Percentiles rank a stretch among this genome's conserved stretches.
Evolutionary conservation across 2,888 invertebrate species (phyloP).

Genomic region (Caenorhabditis imperialis): DNA sequence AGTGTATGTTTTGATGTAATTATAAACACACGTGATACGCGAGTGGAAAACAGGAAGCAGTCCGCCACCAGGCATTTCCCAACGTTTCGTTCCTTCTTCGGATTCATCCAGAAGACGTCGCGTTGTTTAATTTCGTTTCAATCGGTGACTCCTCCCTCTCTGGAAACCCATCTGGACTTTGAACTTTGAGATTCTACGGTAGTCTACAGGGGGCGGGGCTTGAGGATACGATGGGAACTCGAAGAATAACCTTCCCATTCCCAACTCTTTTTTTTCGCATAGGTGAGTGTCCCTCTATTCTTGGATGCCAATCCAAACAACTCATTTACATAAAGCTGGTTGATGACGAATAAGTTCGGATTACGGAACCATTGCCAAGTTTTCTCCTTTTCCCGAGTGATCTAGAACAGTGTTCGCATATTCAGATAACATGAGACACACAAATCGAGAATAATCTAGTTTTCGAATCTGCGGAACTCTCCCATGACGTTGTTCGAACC

Average conservation of each 20-base stretch:
- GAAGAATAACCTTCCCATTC: conserved; percentile 11
- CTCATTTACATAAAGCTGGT: neutral
- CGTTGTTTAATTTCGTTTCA: neutral
- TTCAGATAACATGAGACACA: too few relatives aligned
- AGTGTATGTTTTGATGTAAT: conserved; percentile 43
- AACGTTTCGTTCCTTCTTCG: neutral
- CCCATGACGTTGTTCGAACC: too few relatives aligned
- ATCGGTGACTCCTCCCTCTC: conserved; percentile 8
- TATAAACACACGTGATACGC: conserved; percentile 35
- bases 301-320: conserved; percentile 13
- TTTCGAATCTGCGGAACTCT: too few relatives aligned
- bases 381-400: too few relatives aligned
- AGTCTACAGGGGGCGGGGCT: conserved; percentile 40
- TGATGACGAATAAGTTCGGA: conserved; percentile 9
- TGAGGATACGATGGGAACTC: neutral
- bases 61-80: conserved; percentile 18
- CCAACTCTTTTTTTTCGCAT: neutral
- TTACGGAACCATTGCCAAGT: conserved; percentile 21
- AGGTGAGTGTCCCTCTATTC: conserved; percentile 23
- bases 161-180: conserved; percentile 14
- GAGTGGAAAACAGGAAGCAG: conserved; percentile 34
- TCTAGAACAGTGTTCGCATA: too few relatives aligned
- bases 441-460: too few relatives aligned
- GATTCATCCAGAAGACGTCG: conserved; percentile 1
- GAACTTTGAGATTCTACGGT: conserved; percentile 40